Evolutionary conservation across 2,113 vertebrate genomes (phyloP).

Genomic region (Forbesichthys agassizii): DNA sequence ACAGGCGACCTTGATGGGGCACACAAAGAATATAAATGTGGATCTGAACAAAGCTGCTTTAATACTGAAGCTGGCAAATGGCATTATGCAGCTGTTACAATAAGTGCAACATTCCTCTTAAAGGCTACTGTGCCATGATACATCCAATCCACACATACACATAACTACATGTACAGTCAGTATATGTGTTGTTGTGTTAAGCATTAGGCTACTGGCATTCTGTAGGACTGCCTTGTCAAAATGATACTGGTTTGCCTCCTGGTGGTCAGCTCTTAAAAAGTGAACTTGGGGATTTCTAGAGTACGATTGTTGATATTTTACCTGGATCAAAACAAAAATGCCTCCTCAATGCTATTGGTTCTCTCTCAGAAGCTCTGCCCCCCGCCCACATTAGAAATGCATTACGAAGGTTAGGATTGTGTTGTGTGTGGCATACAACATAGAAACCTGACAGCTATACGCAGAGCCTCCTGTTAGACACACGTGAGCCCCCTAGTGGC

Average conservation of each 20-base stretch:
- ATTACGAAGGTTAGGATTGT: too few relatives aligned
- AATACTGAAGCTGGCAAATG: slow-evolving; percentile 16
- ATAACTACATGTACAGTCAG: not conserved
- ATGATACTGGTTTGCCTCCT: slow-evolving; percentile 51
- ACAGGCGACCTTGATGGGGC: slow-evolving; percentile 56
- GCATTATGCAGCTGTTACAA: slow-evolving; percentile 25
- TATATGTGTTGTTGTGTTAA: not conserved
- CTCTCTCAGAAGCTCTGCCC: too few relatives aligned
- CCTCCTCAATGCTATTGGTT: too few relatives aligned
- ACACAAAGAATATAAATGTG: slow-evolving; percentile 23
- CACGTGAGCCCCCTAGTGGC: slow-evolving; percentile 40
- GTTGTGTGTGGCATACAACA: not conserved
- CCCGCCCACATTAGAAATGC: too few relatives aligned
- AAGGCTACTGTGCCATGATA: not conserved
- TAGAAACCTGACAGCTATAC: slow-evolving; percentile 40
- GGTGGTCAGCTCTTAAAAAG: slow-evolving; percentile 27
- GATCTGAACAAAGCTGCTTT: slow-evolving; percentile 33
- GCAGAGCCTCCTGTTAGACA: slow-evolving; percentile 38
- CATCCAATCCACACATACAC: not conserved
- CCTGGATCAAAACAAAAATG: too few relatives aligned
- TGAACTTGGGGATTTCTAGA: too few relatives aligned
- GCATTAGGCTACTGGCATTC: not conserved
- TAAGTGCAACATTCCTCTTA: slow-evolving; percentile 5
- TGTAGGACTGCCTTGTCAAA: not conserved
- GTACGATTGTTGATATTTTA: too few relatives aligned